phyloP scores from a whole-genome alignment of 1,140 invertebrate species.

The Micrasema minimum region DNA sequence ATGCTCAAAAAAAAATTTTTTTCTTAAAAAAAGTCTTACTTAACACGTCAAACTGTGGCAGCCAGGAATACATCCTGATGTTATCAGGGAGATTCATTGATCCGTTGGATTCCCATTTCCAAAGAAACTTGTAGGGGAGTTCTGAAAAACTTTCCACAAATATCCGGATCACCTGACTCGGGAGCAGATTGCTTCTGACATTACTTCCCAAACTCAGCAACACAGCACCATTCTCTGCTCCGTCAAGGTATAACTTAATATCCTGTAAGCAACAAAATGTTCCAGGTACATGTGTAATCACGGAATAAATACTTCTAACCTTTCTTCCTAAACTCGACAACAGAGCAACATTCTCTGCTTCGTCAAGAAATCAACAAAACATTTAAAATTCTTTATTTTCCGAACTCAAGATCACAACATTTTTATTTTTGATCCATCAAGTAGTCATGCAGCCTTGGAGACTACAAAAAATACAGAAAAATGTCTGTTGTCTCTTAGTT shows the following conservation, averaged over 20 bases:
- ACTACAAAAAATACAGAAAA: too few relatives aligned
- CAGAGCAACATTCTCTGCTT: constrained; percentile 57
- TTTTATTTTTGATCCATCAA: too few relatives aligned
- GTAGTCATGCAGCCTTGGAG: too few relatives aligned
- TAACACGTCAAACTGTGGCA: constrained; percentile 38
- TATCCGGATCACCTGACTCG: constrained; percentile 53
- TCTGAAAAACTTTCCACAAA: constrained; percentile 59
- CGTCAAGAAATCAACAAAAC: constrained; percentile 31
- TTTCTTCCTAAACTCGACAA: constrained; percentile 66
- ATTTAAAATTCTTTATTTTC: too few relatives aligned
- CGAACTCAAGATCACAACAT: too few relatives aligned
- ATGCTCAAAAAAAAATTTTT: too few relatives aligned
- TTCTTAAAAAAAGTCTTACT: too few relatives aligned
- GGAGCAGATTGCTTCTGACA: constrained; percentile 58
- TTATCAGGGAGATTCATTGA: constrained; percentile 38
- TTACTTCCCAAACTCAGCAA: constrained; percentile 66
- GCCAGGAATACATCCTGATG: constrained; percentile 15
- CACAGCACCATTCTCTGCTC: constrained; percentile 57
- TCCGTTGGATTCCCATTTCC: constrained; percentile 59
- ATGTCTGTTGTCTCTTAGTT: too few relatives aligned
- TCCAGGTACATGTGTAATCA: too few relatives aligned
- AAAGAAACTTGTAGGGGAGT: constrained; percentile 60
- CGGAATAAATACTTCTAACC: constrained; percentile 58
- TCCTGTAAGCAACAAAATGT: too few relatives aligned
- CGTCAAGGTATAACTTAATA: constrained; percentile 27